These are phyloP conservation scores for Bugula neritina DNA, from an alignment of 2,888 invertebrate genomes.

Conservation along the genomic window DNA sequence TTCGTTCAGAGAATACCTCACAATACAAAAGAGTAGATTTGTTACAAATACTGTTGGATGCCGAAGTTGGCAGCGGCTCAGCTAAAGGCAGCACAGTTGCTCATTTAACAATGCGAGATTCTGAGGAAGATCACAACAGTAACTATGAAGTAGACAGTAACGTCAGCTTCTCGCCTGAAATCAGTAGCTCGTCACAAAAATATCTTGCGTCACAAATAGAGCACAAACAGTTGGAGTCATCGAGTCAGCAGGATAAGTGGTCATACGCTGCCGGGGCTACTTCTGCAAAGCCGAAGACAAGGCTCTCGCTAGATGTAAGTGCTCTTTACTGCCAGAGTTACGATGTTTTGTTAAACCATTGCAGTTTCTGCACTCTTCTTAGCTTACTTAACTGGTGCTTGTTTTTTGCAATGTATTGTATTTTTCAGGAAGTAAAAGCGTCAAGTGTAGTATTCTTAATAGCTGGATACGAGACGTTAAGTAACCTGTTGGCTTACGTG, in stretches of 20 bases:
- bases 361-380: too few relatives aligned
- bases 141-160: constrained; percentile 11
- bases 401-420: background rate
- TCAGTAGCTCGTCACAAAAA: constrained; percentile 14
- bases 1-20: background rate
- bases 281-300: constrained; percentile 8
- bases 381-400: background rate
- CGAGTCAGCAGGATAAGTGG: constrained; percentile 9
- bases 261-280: background rate
- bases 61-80: constrained; percentile 32
- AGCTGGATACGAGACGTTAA: constrained; percentile 59
- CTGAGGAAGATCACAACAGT: constrained; percentile 21
- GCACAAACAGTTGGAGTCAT: background rate
- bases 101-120: constrained; percentile 4
- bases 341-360: too few relatives aligned
- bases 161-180: constrained; percentile 6
- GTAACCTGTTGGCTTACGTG: constrained; percentile 55
- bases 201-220: constrained; percentile 8
- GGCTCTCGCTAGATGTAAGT: constrained; percentile 27
- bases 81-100: background rate
- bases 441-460: constrained; percentile 54
- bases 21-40: constrained; percentile 39
- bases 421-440: constrained; percentile 43
- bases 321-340: too few relatives aligned
- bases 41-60: constrained; percentile 54